Percentiles rank a stretch among this genome's conserved stretches.
These are phyloP conservation scores for Resseliella maxima DNA, from an alignment of 2,888 invertebrate species.

Conservation along the genomic window DNA sequence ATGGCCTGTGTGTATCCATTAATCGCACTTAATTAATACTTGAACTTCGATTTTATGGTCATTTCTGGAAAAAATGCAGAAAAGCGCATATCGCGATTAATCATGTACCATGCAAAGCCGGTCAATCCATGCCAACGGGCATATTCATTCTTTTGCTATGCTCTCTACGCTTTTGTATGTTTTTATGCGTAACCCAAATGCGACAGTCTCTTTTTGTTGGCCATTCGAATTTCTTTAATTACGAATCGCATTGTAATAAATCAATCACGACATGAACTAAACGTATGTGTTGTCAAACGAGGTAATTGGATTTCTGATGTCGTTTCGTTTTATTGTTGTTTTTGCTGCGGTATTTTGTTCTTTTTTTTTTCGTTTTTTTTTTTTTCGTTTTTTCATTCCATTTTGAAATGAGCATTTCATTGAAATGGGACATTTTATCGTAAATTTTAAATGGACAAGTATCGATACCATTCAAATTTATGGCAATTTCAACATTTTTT, in stretches of 20 bases:
- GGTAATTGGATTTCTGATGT: constrained; percentile 24
- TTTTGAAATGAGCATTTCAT: background rate
- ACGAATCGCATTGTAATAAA: constrained; percentile 49
- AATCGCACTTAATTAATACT: constrained; percentile 55
- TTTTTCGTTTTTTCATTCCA: background rate
- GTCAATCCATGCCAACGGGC: background rate
- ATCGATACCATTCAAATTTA: constrained; percentile 17
- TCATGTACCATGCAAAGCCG: constrained; percentile 18
- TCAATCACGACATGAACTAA: constrained; percentile 26
- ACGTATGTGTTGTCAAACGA: constrained; percentile 43
- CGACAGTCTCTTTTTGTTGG: constrained; percentile 22
- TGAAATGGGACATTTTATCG: constrained; percentile 16
- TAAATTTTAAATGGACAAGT: constrained; percentile 45
- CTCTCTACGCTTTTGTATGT: no score
- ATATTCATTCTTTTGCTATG: no score
- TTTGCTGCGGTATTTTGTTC: background rate
- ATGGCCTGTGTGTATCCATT: background rate
- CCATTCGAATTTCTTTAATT: constrained; percentile 35
- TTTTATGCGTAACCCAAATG: background rate
- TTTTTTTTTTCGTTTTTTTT: background rate
- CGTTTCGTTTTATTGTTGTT: background rate
- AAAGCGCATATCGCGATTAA: background rate
- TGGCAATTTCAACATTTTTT: background rate
- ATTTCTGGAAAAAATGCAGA: background rate
- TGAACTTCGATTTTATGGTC: constrained; percentile 5